phyloP scores from a whole-genome alignment of 2,797 vertebrate genomes.

The Poecilia gillii region DNA sequence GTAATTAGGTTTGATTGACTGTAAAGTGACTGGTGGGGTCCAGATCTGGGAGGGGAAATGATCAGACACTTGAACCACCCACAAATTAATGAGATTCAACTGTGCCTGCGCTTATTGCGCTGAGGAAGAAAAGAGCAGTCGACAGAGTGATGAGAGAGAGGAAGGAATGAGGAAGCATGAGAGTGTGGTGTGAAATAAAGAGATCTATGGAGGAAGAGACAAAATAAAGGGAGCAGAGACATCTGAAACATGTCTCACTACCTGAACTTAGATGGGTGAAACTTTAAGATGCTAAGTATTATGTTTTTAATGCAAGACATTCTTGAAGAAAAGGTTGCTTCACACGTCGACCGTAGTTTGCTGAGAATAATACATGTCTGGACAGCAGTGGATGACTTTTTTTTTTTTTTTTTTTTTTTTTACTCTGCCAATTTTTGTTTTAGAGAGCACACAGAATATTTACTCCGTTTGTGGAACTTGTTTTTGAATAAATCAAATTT shows the following conservation, averaged over 20 bases:
- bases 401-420: background rate
- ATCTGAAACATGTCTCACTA: constrained; percentile 61
- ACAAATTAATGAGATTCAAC: constrained; percentile 79
- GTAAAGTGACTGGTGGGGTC: constrained; percentile 76
- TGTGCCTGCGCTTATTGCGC: constrained; percentile 57
- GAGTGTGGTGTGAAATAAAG: background rate
- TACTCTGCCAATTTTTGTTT: constrained; percentile 49
- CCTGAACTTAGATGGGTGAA: constrained; percentile 43
- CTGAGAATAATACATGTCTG: constrained; percentile 33
- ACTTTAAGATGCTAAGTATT: constrained; percentile 59
- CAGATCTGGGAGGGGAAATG: constrained; percentile 70
- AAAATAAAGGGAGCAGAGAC: constrained; percentile 24
- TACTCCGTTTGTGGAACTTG: constrained; percentile 40
- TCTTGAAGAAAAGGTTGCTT: constrained; percentile 29
- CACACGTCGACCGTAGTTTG: constrained; percentile 41
- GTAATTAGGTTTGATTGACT: constrained; percentile 83
- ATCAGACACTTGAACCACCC: constrained; percentile 76
- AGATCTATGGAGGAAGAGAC: constrained; percentile 12
- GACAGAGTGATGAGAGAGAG: constrained; percentile 33
- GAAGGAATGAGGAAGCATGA: constrained; percentile 19
- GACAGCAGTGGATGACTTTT: constrained; percentile 14
- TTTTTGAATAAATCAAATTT: constrained; percentile 33
- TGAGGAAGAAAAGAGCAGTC: constrained; percentile 46
- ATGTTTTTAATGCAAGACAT: constrained; percentile 44
- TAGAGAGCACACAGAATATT: constrained; percentile 39